Conservation (phyloP, 2,888 invertebrate genomes). For the Nephrotoma flavescens region DNA sequence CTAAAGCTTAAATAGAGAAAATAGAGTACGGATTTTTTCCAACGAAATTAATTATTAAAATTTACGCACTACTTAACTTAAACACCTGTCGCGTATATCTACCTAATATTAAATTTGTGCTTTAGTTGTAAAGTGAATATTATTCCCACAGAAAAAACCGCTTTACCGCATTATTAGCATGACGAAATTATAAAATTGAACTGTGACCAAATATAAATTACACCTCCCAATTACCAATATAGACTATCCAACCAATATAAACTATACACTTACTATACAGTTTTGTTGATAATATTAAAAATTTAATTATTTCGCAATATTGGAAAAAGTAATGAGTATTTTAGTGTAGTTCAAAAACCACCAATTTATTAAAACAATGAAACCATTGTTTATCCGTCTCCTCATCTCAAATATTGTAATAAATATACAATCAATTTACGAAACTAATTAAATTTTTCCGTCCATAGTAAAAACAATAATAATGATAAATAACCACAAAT, state of each 20-base stretch:
- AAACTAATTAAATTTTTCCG: background rate
- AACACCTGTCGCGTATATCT: too few relatives aligned
- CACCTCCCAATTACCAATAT: background rate
- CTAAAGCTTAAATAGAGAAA: too few relatives aligned
- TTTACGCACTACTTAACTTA: too few relatives aligned
- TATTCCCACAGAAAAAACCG: background rate
- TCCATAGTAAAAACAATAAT: background rate
- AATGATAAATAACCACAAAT: background rate
- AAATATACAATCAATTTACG: background rate
- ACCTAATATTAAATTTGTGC: too few relatives aligned
- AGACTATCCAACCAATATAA: background rate
- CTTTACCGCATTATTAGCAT: background rate
- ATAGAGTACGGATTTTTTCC: too few relatives aligned
- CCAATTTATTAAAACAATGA: background rate
- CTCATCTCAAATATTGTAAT: background rate
- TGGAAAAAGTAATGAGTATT: background rate
- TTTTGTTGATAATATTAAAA: background rate
- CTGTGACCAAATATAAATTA: background rate
- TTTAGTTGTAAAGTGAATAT: background rate
- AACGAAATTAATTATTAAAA: too few relatives aligned
- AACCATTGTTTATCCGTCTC: background rate
- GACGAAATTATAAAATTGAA: background rate
- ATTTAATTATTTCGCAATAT: background rate
- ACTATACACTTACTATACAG: background rate
- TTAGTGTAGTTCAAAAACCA: background rate